Conservation (phyloP, 2,888 invertebrate genomes). For the Pycnomerus fuliginosus region DNA sequence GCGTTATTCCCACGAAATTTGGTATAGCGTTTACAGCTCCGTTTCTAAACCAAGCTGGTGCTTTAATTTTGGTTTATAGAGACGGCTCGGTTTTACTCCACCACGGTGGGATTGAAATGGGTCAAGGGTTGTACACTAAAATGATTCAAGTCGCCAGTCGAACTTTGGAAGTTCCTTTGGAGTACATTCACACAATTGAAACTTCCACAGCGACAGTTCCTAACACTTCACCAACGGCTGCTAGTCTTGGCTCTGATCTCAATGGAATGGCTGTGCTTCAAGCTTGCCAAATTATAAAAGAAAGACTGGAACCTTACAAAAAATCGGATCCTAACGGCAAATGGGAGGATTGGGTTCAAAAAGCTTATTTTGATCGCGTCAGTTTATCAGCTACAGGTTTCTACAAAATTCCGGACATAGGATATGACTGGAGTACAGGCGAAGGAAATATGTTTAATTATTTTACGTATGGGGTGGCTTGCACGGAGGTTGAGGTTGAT, state of each 20-base stretch:
- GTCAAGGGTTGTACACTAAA: slow-evolving; percentile 94
- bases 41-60: slow-evolving; percentile 83
- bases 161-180: slow-evolving; percentile 66
- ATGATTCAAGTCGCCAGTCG: slow-evolving; percentile 89
- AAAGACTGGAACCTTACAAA: slow-evolving; percentile 73
- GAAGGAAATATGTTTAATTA: slow-evolving; percentile 78
- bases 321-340: slow-evolving; percentile 71
- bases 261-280: slow-evolving; percentile 88
- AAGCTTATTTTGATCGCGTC: slow-evolving; percentile 75
- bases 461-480: slow-evolving; percentile 82
- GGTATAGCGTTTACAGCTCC: slow-evolving; percentile 79
- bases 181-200: slow-evolving; percentile 78
- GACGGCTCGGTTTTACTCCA: slow-evolving; percentile 87
- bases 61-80: slow-evolving; percentile 81
- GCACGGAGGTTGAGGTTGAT: slow-evolving; percentile 89
- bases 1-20: slow-evolving; percentile 79
- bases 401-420: slow-evolving; percentile 73
- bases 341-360: slow-evolving; percentile 82
- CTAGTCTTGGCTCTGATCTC: slow-evolving; percentile 83
- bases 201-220: slow-evolving; percentile 89
- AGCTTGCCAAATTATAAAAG: slow-evolving; percentile 74
- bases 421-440: slow-evolving; percentile 69
- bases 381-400: slow-evolving; percentile 83
- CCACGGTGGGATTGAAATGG: slow-evolving; percentile 96
- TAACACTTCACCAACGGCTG: slow-evolving; percentile 87